Evolutionary conservation across 2,797 vertebrate species (phyloP).

Genomic region (Takifugu ocellatus): DNA sequence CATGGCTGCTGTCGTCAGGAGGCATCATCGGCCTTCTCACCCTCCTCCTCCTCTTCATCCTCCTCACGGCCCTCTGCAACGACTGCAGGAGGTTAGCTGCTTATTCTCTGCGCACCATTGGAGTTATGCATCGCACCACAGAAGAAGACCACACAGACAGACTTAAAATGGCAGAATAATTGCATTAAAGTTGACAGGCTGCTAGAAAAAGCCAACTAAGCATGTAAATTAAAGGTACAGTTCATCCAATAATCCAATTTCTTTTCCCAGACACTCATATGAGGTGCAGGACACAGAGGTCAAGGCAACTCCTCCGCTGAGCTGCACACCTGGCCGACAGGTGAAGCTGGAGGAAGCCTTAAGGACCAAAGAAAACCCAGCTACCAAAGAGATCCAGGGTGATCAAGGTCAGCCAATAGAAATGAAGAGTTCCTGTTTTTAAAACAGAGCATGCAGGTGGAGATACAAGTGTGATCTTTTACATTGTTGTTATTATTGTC

Average conservation of each 20-base stretch:
- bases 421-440: not conserved
- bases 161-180: no score
- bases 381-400: slow-evolving; percentile 42
- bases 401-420: slow-evolving; percentile 56
- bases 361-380: slow-evolving; percentile 45
- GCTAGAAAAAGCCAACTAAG: no score
- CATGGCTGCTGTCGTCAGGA: slow-evolving; percentile 23
- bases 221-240: no score
- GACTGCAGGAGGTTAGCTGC: slow-evolving; percentile 64
- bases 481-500: not conserved
- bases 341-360: slow-evolving; percentile 47
- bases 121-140: not conserved
- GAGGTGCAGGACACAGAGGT: slow-evolving; percentile 24
- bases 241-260: not conserved
- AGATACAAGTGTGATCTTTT: no score
- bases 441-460: no score
- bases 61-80: slow-evolving; percentile 64
- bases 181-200: no score
- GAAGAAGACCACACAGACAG: not conserved
- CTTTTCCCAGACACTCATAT: slow-evolving; percentile 55
- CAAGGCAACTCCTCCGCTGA: slow-evolving; percentile 11
- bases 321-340: slow-evolving; percentile 27
- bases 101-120: not conserved
- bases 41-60: slow-evolving; percentile 62
- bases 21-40: slow-evolving; percentile 29